Percentiles rank a stretch among this genome's conserved stretches.
phyloP scores from a whole-genome alignment of 1,140 invertebrate genomes.

The Venustaconcha ellipsiformis region DNA sequence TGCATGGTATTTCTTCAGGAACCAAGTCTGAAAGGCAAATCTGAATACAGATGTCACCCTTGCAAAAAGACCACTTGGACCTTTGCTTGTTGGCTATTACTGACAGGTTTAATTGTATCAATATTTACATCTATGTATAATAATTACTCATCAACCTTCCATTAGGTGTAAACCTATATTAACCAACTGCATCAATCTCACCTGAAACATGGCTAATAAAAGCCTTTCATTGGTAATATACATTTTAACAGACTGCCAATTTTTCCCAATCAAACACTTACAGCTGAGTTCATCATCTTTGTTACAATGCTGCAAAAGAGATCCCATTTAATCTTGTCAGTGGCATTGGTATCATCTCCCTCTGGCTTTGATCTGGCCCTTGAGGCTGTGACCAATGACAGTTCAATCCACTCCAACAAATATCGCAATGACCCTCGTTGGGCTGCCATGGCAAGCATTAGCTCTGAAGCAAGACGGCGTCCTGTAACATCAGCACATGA shows the following conservation, averaged over 20 bases:
- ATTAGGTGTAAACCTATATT: neutral
- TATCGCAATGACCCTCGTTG: slow-evolving; percentile 77
- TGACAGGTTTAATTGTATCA: neutral
- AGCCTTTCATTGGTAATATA: neutral
- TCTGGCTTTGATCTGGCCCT: slow-evolving; percentile 17
- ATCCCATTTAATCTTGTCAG: slow-evolving; percentile 47
- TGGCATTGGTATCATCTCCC: slow-evolving; percentile 7
- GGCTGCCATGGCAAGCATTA: slow-evolving; percentile 74
- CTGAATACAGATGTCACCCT: too few species aligned
- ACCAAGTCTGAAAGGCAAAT: too few species aligned
- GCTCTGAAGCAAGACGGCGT: slow-evolving; percentile 71
- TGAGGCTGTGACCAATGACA: slow-evolving; percentile 68
- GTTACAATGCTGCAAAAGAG: slow-evolving; percentile 55
- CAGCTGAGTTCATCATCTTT: slow-evolving; percentile 62
- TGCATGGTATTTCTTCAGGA: too few species aligned
- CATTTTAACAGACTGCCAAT: neutral
- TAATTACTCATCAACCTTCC: neutral
- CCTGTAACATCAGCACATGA: slow-evolving; percentile 72
- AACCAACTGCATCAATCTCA: neutral
- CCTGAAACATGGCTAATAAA: neutral
- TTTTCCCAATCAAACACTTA: slow-evolving; percentile 36
- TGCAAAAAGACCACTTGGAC: too few species aligned
- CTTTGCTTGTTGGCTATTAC: too few species aligned
- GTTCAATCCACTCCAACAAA: slow-evolving; percentile 77
- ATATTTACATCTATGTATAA: neutral